Percentiles rank a stretch among this genome's conserved stretches.
These are phyloP conservation scores for Ceratosolen fusciceps DNA, from an alignment of 1,140 invertebrate species.

Conservation along the genomic window DNA sequence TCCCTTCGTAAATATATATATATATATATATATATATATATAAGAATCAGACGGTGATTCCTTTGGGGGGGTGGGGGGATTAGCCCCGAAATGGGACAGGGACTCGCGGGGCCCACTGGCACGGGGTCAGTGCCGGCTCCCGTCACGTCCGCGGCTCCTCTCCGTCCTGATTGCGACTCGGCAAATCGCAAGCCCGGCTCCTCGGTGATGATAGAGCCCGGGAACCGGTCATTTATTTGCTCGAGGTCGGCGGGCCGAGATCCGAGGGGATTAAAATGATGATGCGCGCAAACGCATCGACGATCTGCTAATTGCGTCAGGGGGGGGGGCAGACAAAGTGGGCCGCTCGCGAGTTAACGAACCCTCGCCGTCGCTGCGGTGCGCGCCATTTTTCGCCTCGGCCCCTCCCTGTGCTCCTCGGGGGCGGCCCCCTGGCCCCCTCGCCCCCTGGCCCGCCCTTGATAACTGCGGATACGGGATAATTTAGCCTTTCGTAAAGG, in stretches of 20 bases:
- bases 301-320: conserved; percentile 56
- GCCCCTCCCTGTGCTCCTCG: neutral
- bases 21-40: too few relatives aligned
- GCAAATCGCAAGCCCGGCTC: conserved; percentile 38
- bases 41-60: too few relatives aligned
- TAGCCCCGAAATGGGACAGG: neutral
- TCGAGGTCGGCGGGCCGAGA: neutral
- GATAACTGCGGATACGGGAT: neutral
- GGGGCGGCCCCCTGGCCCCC: too few relatives aligned
- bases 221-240: conserved; percentile 44
- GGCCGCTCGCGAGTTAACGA: conserved; percentile 34
- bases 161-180: conserved; percentile 49
- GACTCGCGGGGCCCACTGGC: neutral
- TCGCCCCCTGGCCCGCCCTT: too few relatives aligned
- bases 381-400: conserved; percentile 26
- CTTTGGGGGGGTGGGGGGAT: neutral
- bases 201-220: conserved; percentile 52
- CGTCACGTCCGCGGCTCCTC: neutral
- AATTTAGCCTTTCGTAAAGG: conserved; percentile 34
- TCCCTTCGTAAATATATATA: too few relatives aligned
- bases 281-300: conserved; percentile 44
- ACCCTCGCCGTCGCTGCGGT: conserved; percentile 21
- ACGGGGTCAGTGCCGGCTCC: neutral
- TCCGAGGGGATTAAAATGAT: conserved; percentile 38
- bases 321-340: conserved; percentile 5